These are phyloP conservation scores for Dryobates pubescens DNA, from an alignment of 2,797 vertebrate genomes.

Conservation along the genomic window DNA sequence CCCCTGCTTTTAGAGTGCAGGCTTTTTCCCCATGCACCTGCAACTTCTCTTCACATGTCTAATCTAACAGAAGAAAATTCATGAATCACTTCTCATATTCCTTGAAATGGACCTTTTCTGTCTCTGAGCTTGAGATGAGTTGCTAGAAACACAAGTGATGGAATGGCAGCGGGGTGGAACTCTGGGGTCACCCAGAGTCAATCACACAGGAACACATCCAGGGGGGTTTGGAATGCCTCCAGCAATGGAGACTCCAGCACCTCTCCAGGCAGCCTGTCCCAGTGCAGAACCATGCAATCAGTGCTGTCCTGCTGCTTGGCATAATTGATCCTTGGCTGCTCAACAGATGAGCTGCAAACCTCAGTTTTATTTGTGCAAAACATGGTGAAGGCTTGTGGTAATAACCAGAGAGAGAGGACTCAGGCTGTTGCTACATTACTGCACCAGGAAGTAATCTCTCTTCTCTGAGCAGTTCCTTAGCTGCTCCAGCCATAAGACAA, in stretches of 20 bases:
- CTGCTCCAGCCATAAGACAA: not conserved
- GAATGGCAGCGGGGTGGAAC: too few species aligned
- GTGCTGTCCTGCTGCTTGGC: not conserved
- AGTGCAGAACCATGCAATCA: not conserved
- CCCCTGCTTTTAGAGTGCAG: not conserved
- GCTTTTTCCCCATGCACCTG: not conserved
- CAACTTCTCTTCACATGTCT: not conserved
- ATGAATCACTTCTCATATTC: not conserved
- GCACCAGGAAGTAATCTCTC: conserved; percentile 28
- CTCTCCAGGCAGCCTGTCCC: too few species aligned
- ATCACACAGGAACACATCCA: too few species aligned
- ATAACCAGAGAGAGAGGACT: not conserved
- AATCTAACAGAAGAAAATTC: not conserved
- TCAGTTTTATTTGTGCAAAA: not conserved
- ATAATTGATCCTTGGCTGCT: not conserved
- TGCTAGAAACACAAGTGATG: not conserved
- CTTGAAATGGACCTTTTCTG: not conserved
- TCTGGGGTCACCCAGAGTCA: too few species aligned
- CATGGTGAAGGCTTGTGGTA: not conserved
- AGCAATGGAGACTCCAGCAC: too few species aligned
- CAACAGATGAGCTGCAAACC: not conserved
- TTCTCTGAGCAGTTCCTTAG: not conserved
- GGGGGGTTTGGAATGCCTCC: too few species aligned
- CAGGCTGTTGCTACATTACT: not conserved
- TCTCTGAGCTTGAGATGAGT: not conserved